Evolutionary conservation across 2,888 invertebrate species (phyloP).

Genomic region (Geotrupes spiniger): DNA sequence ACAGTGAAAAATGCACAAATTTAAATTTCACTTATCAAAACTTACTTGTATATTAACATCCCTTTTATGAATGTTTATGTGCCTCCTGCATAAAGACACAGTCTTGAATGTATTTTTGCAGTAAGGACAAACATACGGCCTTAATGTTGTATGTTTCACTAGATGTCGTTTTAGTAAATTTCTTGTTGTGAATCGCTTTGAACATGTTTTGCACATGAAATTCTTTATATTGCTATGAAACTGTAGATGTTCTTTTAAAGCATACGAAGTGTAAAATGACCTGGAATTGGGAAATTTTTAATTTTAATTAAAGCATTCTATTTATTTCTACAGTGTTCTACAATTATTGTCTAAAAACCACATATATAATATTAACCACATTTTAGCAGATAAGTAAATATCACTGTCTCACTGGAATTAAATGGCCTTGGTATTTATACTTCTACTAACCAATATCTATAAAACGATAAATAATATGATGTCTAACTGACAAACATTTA

Average conservation of each 20-base stretch:
- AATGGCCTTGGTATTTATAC: no score
- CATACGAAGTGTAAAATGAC: constrained; percentile 35
- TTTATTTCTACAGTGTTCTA: no score
- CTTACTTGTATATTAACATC: constrained; percentile 37
- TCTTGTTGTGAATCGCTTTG: constrained; percentile 44
- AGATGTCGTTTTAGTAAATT: constrained; percentile 46
- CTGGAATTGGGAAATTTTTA: constrained; percentile 32
- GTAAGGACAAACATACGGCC: constrained; percentile 60
- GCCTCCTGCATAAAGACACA: constrained; percentile 60
- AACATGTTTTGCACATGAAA: constrained; percentile 45
- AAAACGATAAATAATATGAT: no score
- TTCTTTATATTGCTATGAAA: constrained; percentile 44
- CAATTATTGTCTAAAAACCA: no score
- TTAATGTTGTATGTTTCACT: constrained; percentile 46
- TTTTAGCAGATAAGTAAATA: no score
- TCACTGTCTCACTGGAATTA: no score
- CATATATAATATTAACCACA: no score
- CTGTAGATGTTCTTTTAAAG: constrained; percentile 41
- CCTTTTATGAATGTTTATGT: constrained; percentile 61
- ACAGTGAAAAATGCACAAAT: neutral
- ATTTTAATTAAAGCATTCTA: no score
- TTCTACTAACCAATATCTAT: no score
- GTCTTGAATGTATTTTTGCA: constrained; percentile 61
- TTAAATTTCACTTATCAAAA: neutral
- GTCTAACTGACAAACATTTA: no score